Conservation (phyloP, 2,888 invertebrate species). For the Caenorhabditis afra region DNA sequence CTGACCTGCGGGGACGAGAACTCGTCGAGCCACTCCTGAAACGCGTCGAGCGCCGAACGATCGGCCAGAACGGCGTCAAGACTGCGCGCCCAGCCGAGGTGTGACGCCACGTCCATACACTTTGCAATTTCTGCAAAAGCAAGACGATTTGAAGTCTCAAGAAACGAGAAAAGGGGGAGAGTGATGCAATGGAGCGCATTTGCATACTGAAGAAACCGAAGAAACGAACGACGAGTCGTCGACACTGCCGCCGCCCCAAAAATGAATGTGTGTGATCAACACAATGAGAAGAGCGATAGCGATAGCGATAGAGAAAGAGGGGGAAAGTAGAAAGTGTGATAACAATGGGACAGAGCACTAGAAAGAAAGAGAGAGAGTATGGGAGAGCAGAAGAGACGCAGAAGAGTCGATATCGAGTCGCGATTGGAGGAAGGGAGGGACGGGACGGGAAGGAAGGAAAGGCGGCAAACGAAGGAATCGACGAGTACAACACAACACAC, state of each 20-base stretch:
- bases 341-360: background rate
- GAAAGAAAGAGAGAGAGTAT: slow-evolving; percentile 18
- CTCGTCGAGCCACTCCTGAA: slow-evolving; percentile 64
- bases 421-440: background rate
- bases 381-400: slow-evolving; percentile 1
- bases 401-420: background rate
- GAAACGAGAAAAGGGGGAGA: too few species aligned
- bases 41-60: slow-evolving; percentile 66
- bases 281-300: background rate
- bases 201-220: too few species aligned
- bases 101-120: slow-evolving; percentile 31
- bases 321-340: too few species aligned
- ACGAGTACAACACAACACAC: background rate
- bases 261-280: too few species aligned
- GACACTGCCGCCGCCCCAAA: too few species aligned
- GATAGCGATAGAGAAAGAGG: background rate
- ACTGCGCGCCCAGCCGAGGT: slow-evolving; percentile 65
- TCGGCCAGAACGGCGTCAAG: slow-evolving; percentile 73
- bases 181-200: too few species aligned
- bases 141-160: too few species aligned
- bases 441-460: background rate
- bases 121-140: too few species aligned
- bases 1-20: slow-evolving; percentile 51
- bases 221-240: too few species aligned
- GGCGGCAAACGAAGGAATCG: slow-evolving; percentile 10